Base-by-base conservation (phyloP, 2,888 invertebrate species). In the Arrhopalites spinosus region DNA sequence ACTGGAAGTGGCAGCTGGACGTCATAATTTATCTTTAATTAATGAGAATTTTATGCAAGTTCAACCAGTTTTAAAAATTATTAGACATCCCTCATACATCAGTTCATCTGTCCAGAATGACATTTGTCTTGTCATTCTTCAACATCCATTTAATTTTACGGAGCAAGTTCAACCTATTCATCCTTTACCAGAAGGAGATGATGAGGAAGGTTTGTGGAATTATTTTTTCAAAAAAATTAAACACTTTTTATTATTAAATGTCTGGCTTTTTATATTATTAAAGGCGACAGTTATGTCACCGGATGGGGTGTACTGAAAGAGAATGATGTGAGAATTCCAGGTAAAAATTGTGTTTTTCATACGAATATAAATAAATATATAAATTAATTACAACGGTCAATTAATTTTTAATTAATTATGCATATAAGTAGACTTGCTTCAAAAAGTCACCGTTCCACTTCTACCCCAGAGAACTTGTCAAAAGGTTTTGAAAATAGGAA, bases 261-360 rank as follows among this genome's bases (percentile, higher is more conserved):
- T 53, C 17, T 23, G 15, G 5, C 3, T 17, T 8, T 8, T 53
- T 53, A 5, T 53, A n/a, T 15, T 11, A 15, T 66, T 36, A 27
- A 43, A 71, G 71, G 71, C 1, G 61, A 72, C 1, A 36, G 43
- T 2, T 15, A 25, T 1, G 63, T 72, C 1, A 72, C 72, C 23
- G 72, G 72, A 8, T 72, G 72, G 72, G 72, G 72, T 15, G 72
- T 72, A 1, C 11, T 27, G 15, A 15, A 61, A 2, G 72, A 72
- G 45, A 61, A 72, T n/a, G 45, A 63, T 29, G 61, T 59, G 3
- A 17, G 23, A 2, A 72, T 63, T 43, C 61, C 63, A 7, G n/a
- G n/a, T n/a, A n/a, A n/a, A n/a, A n/a, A n/a, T n/a, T n/a, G n/a
- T n/a, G n/a, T n/a, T n/a, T n/a, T n/a, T n/a, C n/a, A n/a, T n/a